These are phyloP conservation scores for Nasonia vitripennis DNA, from an alignment of 1,140 invertebrate species.

Conservation along the genomic window DNA sequence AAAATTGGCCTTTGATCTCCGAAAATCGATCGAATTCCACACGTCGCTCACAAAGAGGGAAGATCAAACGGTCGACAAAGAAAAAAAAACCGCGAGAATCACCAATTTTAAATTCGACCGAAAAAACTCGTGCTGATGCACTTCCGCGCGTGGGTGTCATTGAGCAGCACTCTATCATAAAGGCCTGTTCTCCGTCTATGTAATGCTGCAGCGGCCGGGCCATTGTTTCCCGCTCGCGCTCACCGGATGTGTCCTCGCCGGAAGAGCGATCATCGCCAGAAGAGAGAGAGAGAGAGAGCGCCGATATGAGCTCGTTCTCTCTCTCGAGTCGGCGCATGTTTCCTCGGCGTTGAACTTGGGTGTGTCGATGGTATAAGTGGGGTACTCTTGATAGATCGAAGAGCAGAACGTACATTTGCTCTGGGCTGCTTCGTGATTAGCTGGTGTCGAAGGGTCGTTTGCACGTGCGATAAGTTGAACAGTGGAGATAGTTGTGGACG, in stretches of 20 bases:
- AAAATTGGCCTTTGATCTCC: too few relatives aligned
- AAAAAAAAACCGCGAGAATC: background rate
- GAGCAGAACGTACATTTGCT: background rate
- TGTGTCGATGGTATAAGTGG: constrained; percentile 37
- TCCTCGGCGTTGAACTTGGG: constrained; percentile 53
- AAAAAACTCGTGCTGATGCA: constrained; percentile 3
- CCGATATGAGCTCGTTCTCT: constrained; percentile 6
- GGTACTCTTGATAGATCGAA: background rate
- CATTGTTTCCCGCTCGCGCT: constrained; percentile 59
- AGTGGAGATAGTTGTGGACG: background rate
- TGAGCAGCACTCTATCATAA: constrained; percentile 13
- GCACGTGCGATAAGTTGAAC: too few relatives aligned
- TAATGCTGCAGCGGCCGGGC: constrained; percentile 45
- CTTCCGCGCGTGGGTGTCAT: constrained; percentile 43
- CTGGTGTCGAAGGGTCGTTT: background rate
- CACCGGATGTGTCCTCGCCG: constrained; percentile 67
- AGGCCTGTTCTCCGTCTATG: background rate
- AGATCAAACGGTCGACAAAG: background rate
- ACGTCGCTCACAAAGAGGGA: too few relatives aligned
- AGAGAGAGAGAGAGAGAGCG: constrained; percentile 10
- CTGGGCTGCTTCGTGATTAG: too few relatives aligned
- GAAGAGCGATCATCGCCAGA: constrained; percentile 61
- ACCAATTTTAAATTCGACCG: background rate
- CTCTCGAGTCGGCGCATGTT: background rate
- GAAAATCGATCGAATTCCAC: too few relatives aligned